Conservation (phyloP, 1,140 invertebrate genomes). For the Camponotus vicinus region DNA sequence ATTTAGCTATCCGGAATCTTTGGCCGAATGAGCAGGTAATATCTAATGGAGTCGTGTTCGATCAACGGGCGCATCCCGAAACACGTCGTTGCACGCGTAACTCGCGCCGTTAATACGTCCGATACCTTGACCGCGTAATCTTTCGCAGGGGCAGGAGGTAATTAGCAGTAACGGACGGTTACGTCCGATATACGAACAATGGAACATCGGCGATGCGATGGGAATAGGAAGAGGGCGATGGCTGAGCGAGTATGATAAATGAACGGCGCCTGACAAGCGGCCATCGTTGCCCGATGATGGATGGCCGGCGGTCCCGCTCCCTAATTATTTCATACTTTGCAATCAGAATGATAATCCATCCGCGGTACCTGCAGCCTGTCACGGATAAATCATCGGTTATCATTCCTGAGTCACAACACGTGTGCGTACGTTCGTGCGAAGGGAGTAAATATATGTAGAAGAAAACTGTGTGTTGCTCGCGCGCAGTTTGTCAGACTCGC, state of each 20-base stretch:
- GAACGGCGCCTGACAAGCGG: conserved; percentile 84
- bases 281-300: conserved; percentile 85
- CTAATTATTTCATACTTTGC: conserved; percentile 87
- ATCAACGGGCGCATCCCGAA: conserved; percentile 60
- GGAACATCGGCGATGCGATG: conserved; percentile 80
- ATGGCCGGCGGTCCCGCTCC: conserved; percentile 82
- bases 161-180: conserved; percentile 83
- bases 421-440: conserved; percentile 63
- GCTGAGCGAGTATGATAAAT: conserved; percentile 86
- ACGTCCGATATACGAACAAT: conserved; percentile 83
- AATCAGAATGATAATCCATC: conserved; percentile 86
- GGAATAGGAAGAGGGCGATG: conserved; percentile 80
- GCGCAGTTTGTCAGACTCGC: conserved; percentile 1
- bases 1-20: conserved; percentile 65
- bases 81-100: conserved; percentile 38
- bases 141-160: conserved; percentile 80
- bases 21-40: conserved; percentile 62
- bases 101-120: conserved; percentile 75
- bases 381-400: conserved; percentile 85
- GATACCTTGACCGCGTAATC: conserved; percentile 79
- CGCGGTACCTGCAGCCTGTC: conserved; percentile 83
- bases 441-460: conserved; percentile 12
- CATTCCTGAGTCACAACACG: conserved; percentile 79
- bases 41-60: conserved; percentile 74
- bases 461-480: background rate